These are phyloP conservation scores for Protonibea diacanthus DNA, from an alignment of 2,797 vertebrate genomes.

Conservation along the genomic window DNA sequence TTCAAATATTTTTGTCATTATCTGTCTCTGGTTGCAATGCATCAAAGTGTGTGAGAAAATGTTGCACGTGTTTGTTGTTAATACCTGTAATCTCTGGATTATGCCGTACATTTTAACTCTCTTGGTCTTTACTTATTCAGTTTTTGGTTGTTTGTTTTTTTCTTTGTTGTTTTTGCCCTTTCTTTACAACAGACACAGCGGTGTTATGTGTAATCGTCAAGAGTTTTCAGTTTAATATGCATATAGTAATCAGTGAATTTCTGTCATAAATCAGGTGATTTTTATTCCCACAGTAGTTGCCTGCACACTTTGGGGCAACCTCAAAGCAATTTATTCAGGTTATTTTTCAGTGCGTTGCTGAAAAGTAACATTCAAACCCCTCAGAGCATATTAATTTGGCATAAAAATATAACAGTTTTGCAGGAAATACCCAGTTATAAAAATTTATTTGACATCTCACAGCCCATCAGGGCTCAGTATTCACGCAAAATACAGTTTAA, in stretches of 20 bases:
- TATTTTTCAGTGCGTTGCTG: conserved; percentile 25
- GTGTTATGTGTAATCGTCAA: neutral
- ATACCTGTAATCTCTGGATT: conserved; percentile 54
- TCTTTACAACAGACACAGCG: neutral
- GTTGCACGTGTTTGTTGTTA: conserved; percentile 32
- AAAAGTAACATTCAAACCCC: conserved; percentile 34
- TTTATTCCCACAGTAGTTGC: conserved; percentile 11
- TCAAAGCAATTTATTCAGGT: conserved; percentile 25
- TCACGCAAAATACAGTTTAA: conserved; percentile 38
- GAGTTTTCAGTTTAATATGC: neutral
- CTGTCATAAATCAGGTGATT: conserved; percentile 18
- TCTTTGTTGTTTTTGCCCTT: neutral
- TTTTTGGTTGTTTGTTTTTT: neutral
- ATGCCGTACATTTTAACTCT: conserved; percentile 27
- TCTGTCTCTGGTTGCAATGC: neutral
- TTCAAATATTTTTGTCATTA: neutral
- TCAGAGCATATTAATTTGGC: conserved; percentile 40
- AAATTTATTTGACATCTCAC: conserved; percentile 49
- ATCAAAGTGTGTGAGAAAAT: conserved; percentile 25
- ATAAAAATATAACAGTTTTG: conserved; percentile 42
- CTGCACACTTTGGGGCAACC: conserved; percentile 16
- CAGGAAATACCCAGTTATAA: conserved; percentile 45
- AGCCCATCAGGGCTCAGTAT: conserved; percentile 46
- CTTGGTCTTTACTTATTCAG: neutral
- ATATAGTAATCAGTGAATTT: conserved; percentile 2